phyloP scores from a whole-genome alignment of 2,888 invertebrate genomes.

The Tetranychus truncatus region DNA sequence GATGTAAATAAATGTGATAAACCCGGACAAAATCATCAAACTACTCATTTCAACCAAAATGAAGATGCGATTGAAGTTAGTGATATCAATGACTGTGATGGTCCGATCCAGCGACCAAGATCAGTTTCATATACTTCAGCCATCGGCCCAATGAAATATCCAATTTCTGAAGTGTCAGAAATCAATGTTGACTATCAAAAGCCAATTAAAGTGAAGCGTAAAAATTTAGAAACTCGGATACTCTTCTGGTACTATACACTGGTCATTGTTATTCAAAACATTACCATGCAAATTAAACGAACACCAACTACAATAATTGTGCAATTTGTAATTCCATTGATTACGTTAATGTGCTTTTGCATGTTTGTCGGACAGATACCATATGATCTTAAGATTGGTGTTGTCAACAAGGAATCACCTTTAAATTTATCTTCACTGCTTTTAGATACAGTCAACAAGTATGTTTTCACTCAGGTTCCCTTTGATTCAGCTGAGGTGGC shows the following conservation, averaged over 20 bases:
- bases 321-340: constrained; percentile 9
- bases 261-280: neutral
- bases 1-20: neutral
- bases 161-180: neutral
- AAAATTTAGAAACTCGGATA: neutral
- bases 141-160: neutral
- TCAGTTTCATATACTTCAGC: neutral
- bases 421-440: neutral
- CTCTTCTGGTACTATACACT: neutral
- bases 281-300: constrained; percentile 10
- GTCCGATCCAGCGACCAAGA: neutral
- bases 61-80: neutral
- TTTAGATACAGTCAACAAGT: neutral
- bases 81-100: neutral
- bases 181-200: constrained; percentile 1
- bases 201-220: neutral
- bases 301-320: neutral
- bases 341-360: constrained; percentile 8
- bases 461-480: neutral
- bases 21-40: neutral
- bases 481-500: neutral
- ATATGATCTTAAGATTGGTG: neutral
- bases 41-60: neutral
- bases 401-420: constrained; percentile 6
- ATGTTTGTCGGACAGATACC: constrained; percentile 8